Percentiles rank a stretch among this genome's conserved stretches.
Evolutionary conservation across 1,140 invertebrate genomes (phyloP).

Genomic region (Carposina sasakii): DNA sequence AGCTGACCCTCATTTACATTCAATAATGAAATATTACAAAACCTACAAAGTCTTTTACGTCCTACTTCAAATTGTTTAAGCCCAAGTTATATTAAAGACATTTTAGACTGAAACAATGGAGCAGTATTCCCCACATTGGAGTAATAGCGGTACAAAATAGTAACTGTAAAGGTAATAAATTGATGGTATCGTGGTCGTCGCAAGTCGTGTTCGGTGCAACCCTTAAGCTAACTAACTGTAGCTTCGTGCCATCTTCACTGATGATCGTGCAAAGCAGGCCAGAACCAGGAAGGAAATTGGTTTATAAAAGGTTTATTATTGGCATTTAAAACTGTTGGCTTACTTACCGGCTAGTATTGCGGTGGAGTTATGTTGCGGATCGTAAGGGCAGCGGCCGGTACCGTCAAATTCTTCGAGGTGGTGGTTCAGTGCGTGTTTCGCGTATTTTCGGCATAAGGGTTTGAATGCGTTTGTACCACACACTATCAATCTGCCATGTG

Average conservation of each 20-base stretch:
- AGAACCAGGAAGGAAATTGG: slow-evolving; percentile 23
- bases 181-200: slow-evolving; percentile 36
- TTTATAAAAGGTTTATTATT: slow-evolving; percentile 14
- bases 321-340: slow-evolving; percentile 1
- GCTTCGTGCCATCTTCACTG: slow-evolving; percentile 23
- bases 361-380: slow-evolving; percentile 94
- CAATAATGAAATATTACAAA: no score
- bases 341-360: slow-evolving; percentile 81
- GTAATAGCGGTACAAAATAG: no score
- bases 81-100: no score
- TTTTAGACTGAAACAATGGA: no score
- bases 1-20: no score
- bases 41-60: no score
- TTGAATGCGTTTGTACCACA: slow-evolving; percentile 99
- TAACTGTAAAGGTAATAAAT: slow-evolving; percentile 43
- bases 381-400: slow-evolving; percentile 91
- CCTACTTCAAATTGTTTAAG: no score
- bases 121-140: no score
- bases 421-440: slow-evolving; percentile 56
- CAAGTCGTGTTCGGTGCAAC: slow-evolving; percentile 40
- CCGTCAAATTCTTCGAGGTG: slow-evolving; percentile 82
- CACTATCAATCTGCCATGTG: slow-evolving; percentile 84
- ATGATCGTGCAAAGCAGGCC: slow-evolving; percentile 25
- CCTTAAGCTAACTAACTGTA: slow-evolving; percentile 19
- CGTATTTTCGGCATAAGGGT: slow-evolving; percentile 90